Percentiles rank a stretch among this genome's conserved stretches.
phyloP scores from a whole-genome alignment of 2,113 vertebrate genomes.

The Microtus ochrogaster region DNA sequence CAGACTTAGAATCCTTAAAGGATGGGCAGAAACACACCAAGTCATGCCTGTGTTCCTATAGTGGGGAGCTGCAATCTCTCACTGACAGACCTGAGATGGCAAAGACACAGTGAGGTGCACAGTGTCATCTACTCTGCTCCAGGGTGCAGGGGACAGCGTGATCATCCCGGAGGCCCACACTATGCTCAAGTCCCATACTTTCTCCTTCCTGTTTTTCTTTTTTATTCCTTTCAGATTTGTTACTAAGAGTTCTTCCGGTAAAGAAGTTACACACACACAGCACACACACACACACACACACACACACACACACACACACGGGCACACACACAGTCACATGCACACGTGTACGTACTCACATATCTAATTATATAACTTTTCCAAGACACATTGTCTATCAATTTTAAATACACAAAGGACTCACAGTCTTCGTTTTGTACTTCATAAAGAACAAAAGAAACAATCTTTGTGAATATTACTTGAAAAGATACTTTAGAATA shows the following conservation, averaged over 20 bases:
- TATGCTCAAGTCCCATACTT: not conserved
- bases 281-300: not conserved
- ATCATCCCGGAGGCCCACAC: not conserved
- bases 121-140: not conserved
- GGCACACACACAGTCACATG: not conserved
- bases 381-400: not conserved
- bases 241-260: not conserved
- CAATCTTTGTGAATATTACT: not conserved
- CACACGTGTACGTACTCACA: not conserved
- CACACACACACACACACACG: not conserved
- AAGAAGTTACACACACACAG: not conserved
- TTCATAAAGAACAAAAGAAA: not conserved
- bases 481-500: not conserved
- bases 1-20: not conserved
- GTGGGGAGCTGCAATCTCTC: not conserved
- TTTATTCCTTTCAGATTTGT: not conserved
- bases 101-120: not conserved
- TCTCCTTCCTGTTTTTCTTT: not conserved
- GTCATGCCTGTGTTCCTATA: not conserved
- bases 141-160: not conserved
- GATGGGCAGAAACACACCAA: not conserved
- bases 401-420: not conserved
- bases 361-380: not conserved
- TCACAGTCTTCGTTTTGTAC: not conserved
- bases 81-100: not conserved